phyloP scores from a whole-genome alignment of 2,113 vertebrate species.

The Tamias sibiricus region DNA sequence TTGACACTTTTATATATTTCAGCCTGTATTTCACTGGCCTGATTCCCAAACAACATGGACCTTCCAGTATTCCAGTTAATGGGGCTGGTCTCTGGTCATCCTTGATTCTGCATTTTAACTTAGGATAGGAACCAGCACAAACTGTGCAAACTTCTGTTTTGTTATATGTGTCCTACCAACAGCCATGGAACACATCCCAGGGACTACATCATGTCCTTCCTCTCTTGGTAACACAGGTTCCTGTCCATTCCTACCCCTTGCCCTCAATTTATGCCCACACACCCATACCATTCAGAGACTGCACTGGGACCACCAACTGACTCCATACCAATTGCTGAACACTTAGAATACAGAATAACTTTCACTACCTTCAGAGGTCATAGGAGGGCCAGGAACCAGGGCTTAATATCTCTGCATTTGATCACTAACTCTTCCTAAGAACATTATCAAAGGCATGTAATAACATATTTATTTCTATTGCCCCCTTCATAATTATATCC shows the following conservation, averaged over 20 bases:
- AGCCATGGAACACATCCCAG: neutral
- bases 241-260: neutral
- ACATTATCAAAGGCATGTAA: slow-evolving; percentile 11
- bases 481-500: slow-evolving; percentile 59
- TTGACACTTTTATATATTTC: neutral
- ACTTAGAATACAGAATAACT: neutral
- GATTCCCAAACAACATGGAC: neutral
- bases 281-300: neutral
- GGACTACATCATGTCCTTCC: neutral
- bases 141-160: neutral
- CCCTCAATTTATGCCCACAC: neutral
- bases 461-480: slow-evolving; percentile 53
- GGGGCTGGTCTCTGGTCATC: neutral
- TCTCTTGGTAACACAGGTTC: neutral
- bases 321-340: neutral
- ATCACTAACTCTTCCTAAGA: neutral
- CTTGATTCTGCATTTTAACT: neutral
- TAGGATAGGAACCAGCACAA: neutral
- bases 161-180: neutral
- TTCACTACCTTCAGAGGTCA: neutral
- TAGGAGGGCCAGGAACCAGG: neutral
- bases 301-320: neutral
- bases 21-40: neutral
- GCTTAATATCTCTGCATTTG: neutral
- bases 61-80: neutral